Conservation (phyloP, 2,888 invertebrate genomes). For the Drosophila antonietae region DNA sequence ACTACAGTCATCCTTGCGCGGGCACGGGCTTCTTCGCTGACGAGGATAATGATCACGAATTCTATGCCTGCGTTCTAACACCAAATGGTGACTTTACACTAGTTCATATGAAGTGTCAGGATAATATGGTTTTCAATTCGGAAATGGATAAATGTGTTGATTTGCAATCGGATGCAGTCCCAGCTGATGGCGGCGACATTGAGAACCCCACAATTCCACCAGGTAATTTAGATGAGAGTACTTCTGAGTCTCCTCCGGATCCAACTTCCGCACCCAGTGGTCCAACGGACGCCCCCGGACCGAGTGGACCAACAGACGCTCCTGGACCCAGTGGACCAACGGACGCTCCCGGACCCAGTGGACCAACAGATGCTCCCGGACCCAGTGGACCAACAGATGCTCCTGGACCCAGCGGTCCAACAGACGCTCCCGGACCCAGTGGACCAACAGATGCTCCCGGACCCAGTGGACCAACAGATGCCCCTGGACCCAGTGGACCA, state of each 20-base stretch:
- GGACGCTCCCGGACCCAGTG: constrained; percentile 2
- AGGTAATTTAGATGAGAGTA: constrained; percentile 23
- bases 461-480: background rate
- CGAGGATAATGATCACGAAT: constrained; percentile 54
- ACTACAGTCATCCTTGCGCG: constrained; percentile 41
- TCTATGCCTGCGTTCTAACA: constrained; percentile 56
- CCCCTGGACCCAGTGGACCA: background rate
- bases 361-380: constrained; percentile 1
- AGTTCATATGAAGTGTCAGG: constrained; percentile 52
- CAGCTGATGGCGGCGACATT: constrained; percentile 57
- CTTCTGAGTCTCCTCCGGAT: background rate
- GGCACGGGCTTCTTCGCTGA: constrained; percentile 54
- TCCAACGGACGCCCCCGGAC: background rate
- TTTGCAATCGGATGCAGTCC: background rate
- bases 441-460: background rate
- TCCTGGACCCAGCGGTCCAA: background rate
- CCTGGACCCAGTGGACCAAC: background rate
- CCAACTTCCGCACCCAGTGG: background rate
- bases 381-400: constrained; percentile 2
- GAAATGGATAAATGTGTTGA: constrained; percentile 49
- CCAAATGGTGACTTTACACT: constrained; percentile 52
- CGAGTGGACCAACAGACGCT: background rate
- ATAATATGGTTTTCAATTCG: constrained; percentile 50
- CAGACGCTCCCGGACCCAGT: constrained; percentile 11
- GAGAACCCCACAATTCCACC: constrained; percentile 65